A percentile compares a stretch with the other conserved stretches of the same genome.
These are phyloP conservation scores for Bubo bubo DNA, from an alignment of 2,113 vertebrate species.

Conservation along the genomic window DNA sequence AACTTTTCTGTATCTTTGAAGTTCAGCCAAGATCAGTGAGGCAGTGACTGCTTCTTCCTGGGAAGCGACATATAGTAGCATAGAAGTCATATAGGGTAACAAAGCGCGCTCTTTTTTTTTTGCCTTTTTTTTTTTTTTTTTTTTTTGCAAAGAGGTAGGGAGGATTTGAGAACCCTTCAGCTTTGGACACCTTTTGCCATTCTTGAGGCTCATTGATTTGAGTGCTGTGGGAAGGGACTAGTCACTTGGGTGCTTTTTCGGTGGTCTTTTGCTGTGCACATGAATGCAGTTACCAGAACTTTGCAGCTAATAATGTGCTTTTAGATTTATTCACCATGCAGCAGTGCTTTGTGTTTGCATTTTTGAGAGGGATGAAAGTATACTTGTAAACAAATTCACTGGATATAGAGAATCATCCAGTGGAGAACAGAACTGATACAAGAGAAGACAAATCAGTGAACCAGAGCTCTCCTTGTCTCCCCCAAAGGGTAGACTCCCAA, in stretches of 20 bases:
- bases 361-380: neutral
- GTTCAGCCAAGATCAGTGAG: neutral
- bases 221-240: neutral
- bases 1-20: slow-evolving; percentile 38
- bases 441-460: neutral
- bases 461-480: neutral
- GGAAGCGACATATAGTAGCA: neutral
- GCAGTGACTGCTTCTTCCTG: neutral
- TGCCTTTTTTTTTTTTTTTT: neutral
- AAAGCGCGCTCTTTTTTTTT: neutral
- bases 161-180: neutral
- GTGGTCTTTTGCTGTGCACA: neutral
- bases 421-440: neutral
- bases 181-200: neutral
- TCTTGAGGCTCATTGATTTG: neutral
- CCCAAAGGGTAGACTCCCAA: neutral
- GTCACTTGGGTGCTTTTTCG: neutral
- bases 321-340: neutral
- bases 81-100: neutral
- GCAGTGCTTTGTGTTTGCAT: rapidly evolving
- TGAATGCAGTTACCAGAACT: neutral
- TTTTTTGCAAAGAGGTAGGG: neutral
- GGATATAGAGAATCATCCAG: neutral
- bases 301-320: neutral
- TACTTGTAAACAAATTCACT: neutral